Conservation (phyloP, 1,140 invertebrate genomes). For the Pachyrhynchus sulphureomaculatus region DNA sequence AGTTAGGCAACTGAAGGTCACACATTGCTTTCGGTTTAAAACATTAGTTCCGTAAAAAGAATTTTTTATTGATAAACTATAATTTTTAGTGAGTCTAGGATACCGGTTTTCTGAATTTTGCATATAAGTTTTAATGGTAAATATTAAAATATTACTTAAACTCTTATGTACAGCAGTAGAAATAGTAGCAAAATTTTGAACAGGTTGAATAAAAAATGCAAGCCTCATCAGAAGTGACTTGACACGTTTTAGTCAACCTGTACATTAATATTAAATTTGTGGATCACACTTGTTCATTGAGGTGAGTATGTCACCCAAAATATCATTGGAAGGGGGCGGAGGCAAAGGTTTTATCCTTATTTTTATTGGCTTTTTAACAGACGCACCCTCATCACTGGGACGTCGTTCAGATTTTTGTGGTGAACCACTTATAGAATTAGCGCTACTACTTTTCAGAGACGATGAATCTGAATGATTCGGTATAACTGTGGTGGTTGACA, state of each 20-base stretch:
- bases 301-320: slow-evolving; percentile 50
- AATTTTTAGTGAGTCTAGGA: too few relatives aligned
- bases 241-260: slow-evolving; percentile 24
- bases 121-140: neutral
- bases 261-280: slow-evolving; percentile 36
- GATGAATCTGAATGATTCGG: slow-evolving; percentile 11
- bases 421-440: slow-evolving; percentile 15
- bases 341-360: slow-evolving; percentile 43
- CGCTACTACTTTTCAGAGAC: slow-evolving; percentile 18
- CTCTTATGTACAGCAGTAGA: slow-evolving; percentile 7
- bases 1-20: too few relatives aligned
- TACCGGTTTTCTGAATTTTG: too few relatives aligned
- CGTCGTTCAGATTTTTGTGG: slow-evolving; percentile 17
- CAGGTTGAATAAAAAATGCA: slow-evolving; percentile 20
- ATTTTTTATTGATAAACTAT: too few relatives aligned
- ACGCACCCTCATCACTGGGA: slow-evolving; percentile 8
- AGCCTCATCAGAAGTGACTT: neutral
- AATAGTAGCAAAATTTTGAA: neutral
- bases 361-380: slow-evolving; percentile 37
- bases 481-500: slow-evolving; percentile 11
- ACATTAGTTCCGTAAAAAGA: too few relatives aligned
- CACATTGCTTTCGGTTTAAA: too few relatives aligned
- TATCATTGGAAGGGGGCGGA: slow-evolving; percentile 42
- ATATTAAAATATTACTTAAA: neutral
- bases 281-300: slow-evolving; percentile 47